Base-by-base conservation (phyloP, 1,140 invertebrate genomes). In the Venustaconcha ellipsiformis region DNA sequence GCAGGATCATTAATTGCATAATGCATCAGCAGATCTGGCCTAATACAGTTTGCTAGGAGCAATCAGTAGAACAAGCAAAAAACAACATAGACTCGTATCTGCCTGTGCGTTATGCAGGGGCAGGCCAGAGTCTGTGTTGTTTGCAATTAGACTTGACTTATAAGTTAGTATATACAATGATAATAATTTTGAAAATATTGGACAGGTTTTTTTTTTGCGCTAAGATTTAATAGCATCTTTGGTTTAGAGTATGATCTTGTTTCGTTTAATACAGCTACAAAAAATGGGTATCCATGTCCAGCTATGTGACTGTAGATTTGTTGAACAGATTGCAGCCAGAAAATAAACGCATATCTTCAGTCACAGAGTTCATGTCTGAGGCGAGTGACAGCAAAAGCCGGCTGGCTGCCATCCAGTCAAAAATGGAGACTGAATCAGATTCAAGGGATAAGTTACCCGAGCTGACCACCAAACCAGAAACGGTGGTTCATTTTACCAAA, bases 281-380 rank as follows among this genome's bases (percentile, higher is more conserved):
- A 78, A 94, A 94, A 81, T 99, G 97, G 97, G 93, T 94, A 70
- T 91, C 93, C 37, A 90, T 99, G 18, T 94, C 95, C 8, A 93
- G 93, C 81, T 92, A 94, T 84, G 93, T 98, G 4, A 93, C 93
- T 80, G 91, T 93, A 91, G 89, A 85, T 11, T 74, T 89, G 5
- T 55, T 90, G 26, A 58, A 78, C 23, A 63, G 80, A 48, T 76
- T 95, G 62, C 92, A 92, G 62, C 95, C 95, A 18, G 87, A 92
- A 91, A 80, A 88, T 92, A 88, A 88, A 63, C 83, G 80, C 69
- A 88, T 92, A 26, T 84, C 68, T n/a, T 90, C 91, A 1, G 90
- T 89, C 11, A 83, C 89, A 26, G 78, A 89, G 80, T 90, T 86
- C 73, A 67, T 83, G 37, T 90, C 89, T 26, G 80, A 84, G n/a